A percentile compares a stretch with the other conserved stretches of the same genome.
Evolutionary conservation across 1,140 invertebrate species (phyloP).

Genomic region (Rhopalosiphum padi): DNA sequence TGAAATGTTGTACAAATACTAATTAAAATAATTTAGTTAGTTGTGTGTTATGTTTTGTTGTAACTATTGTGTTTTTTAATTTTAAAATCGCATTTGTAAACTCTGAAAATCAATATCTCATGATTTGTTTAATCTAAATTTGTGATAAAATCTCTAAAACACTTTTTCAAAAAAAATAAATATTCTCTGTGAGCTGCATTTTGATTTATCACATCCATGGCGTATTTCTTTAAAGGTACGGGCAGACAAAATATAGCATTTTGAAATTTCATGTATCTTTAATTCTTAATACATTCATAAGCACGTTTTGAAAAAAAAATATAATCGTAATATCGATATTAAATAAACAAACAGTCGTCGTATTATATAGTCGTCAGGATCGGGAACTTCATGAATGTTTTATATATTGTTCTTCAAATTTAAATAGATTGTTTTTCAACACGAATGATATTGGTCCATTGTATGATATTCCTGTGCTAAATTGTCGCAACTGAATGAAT

Average conservation of each 20-base stretch:
- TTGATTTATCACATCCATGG: background rate
- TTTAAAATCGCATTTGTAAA: too few relatives aligned
- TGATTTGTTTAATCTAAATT: background rate
- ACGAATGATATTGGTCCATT: background rate
- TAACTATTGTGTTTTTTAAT: background rate
- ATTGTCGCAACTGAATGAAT: background rate
- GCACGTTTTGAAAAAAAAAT: background rate
- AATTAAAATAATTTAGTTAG: background rate
- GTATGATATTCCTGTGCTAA: background rate
- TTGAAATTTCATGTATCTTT: background rate
- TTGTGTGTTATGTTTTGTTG: background rate
- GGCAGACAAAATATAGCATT: background rate
- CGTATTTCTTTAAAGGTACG: background rate
- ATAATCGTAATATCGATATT: background rate
- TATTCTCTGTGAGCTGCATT: background rate
- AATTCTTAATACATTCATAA: background rate
- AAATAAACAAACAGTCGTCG: background rate
- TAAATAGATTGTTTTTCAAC: background rate
- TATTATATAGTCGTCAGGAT: background rate
- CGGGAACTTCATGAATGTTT: background rate
- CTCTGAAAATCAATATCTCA: background rate
- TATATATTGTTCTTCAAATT: too few relatives aligned
- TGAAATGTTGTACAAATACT: background rate
- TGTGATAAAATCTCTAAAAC: background rate
- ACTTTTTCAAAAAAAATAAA: background rate